Percentiles rank a stretch among this genome's conserved stretches.
Conservation (phyloP, 2,888 invertebrate genomes). For the Drosophila neotestacea region DNA sequence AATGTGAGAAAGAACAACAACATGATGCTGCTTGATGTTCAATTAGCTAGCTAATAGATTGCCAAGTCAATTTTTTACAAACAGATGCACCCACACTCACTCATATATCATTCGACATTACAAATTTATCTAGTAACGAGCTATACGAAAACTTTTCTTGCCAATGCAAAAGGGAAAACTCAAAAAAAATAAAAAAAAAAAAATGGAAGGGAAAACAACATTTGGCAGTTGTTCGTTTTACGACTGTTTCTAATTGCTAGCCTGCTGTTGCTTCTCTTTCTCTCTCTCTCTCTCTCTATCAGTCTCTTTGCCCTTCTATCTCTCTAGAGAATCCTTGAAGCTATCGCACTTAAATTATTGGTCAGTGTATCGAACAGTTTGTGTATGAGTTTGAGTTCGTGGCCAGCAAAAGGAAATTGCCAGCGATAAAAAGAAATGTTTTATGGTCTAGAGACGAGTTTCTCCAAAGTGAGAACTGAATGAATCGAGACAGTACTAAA, state of each 20-base stretch:
- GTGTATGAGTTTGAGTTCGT: slow-evolving; percentile 26
- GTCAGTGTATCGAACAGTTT: slow-evolving; percentile 28
- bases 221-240: slow-evolving; percentile 60
- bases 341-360: slow-evolving; percentile 51
- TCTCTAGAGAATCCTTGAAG: slow-evolving; percentile 1
- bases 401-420: slow-evolving; percentile 61
- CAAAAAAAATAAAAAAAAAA: neutral
- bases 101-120: slow-evolving; percentile 27
- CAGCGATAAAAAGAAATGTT: slow-evolving; percentile 60
- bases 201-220: slow-evolving; percentile 15
- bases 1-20: slow-evolving; percentile 2
- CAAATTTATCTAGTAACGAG: slow-evolving; percentile 24
- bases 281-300: neutral
- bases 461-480: slow-evolving; percentile 26
- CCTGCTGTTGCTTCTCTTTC: slow-evolving; percentile 7
- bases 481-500: slow-evolving; percentile 10
- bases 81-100: neutral
- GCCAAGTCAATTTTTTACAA: slow-evolving; percentile 6
- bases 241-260: slow-evolving; percentile 71
- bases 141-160: slow-evolving; percentile 11
- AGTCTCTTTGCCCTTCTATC: neutral
- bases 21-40: slow-evolving; percentile 11
- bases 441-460: slow-evolving; percentile 33
- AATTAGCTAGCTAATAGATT: slow-evolving; percentile 44
- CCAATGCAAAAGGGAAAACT: slow-evolving; percentile 8